A percentile compares a stretch with the other conserved stretches of the same genome.
These are phyloP conservation scores for Eristalis intricaria DNA, from an alignment of 2,888 invertebrate genomes.

Conservation along the genomic window DNA sequence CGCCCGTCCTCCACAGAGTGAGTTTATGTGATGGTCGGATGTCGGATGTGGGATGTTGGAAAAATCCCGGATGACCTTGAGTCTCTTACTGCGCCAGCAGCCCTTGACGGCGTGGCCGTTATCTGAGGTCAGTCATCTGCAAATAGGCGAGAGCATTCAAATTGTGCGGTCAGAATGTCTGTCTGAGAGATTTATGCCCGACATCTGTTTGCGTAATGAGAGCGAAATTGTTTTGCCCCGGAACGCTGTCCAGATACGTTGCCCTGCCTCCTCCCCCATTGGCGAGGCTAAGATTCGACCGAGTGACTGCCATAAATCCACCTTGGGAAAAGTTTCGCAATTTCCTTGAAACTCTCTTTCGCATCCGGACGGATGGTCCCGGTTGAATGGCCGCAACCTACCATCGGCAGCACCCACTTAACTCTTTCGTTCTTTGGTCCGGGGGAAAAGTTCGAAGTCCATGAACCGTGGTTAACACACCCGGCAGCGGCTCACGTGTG, in stretches of 20 bases:
- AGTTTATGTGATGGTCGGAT: not conserved
- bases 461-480: not conserved
- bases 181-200: constrained; percentile 18
- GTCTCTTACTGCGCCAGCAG: not conserved
- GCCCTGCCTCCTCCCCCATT: not conserved
- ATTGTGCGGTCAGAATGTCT: constrained; percentile 9
- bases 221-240: not conserved
- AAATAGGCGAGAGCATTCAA: constrained; percentile 2
- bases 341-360: not conserved
- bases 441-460: not conserved
- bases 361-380: not conserved
- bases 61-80: constrained; percentile 1
- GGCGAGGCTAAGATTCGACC: not conserved
- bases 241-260: too few relatives aligned
- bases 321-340: not conserved
- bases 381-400: not conserved
- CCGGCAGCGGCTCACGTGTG: constrained; percentile 13
- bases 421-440: not conserved
- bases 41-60: not conserved
- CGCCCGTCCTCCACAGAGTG: not conserved
- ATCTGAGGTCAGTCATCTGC: constrained; percentile 7
- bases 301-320: not conserved
- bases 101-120: not conserved
- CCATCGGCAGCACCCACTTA: not conserved
- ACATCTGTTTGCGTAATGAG: constrained; percentile 14